Conservation (phyloP, 2,888 invertebrate genomes). For the Trimorus sp. region DNA sequence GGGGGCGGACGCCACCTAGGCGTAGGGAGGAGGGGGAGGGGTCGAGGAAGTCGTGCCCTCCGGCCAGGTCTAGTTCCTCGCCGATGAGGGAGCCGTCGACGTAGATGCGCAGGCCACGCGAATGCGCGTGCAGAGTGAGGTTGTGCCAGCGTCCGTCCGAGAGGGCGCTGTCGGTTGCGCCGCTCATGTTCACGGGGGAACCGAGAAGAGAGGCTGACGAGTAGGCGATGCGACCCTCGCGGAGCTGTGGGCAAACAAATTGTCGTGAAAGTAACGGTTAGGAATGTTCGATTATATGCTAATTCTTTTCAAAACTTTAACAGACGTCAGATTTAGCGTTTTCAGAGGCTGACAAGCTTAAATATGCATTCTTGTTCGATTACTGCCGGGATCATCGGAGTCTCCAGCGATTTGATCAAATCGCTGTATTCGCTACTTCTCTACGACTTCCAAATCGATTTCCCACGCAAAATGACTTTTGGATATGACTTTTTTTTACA, state of each 20-base stretch:
- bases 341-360: no score
- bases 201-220: conserved; percentile 87
- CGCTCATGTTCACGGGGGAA: conserved; percentile 91
- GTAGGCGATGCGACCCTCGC: conserved; percentile 89
- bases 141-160: conserved; percentile 96
- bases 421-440: no score
- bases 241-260: conserved; percentile 81
- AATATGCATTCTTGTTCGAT: no score
- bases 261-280: no score
- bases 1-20: conserved; percentile 90
- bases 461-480: no score
- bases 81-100: conserved; percentile 89
- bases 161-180: conserved; percentile 84
- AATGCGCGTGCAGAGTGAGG: conserved; percentile 88
- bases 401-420: no score
- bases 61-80: conserved; percentile 92
- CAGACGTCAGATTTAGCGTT: no score
- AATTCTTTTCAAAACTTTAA: no score
- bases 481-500: no score
- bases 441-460: no score
- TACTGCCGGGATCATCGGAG: no score
- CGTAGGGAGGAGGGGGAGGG: conserved; percentile 92
- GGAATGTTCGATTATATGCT: no score
- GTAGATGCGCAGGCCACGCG: conserved; percentile 87
- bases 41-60: conserved; percentile 95